Percentiles rank a stretch among this genome's conserved stretches.
Evolutionary conservation across 2,113 vertebrate genomes (phyloP).

Genomic region (Sorex araneus): DNA sequence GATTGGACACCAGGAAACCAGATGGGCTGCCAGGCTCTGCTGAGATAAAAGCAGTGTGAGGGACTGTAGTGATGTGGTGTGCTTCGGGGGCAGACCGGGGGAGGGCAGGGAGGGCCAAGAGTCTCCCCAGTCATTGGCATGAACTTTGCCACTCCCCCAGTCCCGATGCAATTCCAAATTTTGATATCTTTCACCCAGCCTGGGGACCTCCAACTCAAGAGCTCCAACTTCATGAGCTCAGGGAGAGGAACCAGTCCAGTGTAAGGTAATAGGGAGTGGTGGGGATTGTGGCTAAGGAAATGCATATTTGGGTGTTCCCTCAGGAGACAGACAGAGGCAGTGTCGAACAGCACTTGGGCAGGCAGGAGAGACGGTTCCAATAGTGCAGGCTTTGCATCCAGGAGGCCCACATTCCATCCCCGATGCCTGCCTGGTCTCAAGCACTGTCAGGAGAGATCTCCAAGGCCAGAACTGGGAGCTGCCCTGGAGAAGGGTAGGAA

Average conservation of each 20-base stretch:
- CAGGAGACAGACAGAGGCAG: too few relatives aligned
- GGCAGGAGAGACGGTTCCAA: too few relatives aligned
- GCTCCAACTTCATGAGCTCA: background rate
- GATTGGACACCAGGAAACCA: background rate
- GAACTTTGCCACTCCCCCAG: background rate
- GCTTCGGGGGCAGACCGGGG: background rate
- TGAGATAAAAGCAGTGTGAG: background rate
- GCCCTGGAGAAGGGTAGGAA: too few relatives aligned
- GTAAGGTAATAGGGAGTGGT: background rate
- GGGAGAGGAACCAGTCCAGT: background rate
- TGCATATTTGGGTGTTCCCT: background rate
- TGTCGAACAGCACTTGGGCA: too few relatives aligned
- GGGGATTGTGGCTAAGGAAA: background rate
- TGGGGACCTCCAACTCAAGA: background rate
- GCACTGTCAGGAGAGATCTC: too few relatives aligned
- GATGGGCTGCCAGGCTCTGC: background rate
- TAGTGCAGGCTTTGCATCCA: too few relatives aligned
- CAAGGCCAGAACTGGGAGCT: too few relatives aligned
- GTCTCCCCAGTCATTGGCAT: background rate
- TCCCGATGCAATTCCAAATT: background rate
- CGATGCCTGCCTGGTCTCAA: too few relatives aligned
- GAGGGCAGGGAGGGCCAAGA: background rate
- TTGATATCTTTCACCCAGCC: background rate
- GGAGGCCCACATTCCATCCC: too few relatives aligned
- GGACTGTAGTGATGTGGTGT: constrained; percentile 36